phyloP scores from a whole-genome alignment of 2,113 vertebrate species.

The Chamaetylas fuelleborni region DNA sequence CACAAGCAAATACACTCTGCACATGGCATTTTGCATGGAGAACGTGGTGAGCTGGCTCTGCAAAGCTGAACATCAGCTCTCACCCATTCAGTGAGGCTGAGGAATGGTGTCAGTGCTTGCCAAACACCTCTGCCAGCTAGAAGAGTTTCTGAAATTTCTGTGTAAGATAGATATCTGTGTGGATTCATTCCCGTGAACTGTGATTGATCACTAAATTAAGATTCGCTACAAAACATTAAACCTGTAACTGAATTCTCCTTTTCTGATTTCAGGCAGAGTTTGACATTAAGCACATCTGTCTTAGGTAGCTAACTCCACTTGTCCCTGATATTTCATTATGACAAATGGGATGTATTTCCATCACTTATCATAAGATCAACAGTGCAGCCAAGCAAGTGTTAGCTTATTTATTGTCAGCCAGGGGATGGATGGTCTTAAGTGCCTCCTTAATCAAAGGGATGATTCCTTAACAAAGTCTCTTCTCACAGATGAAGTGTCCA shows the following conservation, averaged over 20 bases:
- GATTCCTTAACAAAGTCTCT: background rate
- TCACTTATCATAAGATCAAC: conserved; percentile 49
- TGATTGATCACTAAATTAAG: background rate
- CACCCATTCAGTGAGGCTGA: rapidly evolving
- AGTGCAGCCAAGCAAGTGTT: conserved; percentile 9
- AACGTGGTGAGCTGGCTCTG: background rate
- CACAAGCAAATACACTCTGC: background rate
- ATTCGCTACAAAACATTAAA: background rate
- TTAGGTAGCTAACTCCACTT: conserved; percentile 31
- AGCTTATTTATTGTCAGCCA: conserved; percentile 52
- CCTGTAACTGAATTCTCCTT: background rate
- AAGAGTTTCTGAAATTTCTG: background rate
- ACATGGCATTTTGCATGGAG: rapidly evolving
- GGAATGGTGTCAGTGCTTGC: background rate
- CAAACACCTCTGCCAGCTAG: background rate
- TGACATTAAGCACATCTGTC: background rate
- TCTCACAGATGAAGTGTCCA: rapidly evolving
- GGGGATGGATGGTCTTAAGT: conserved; percentile 20
- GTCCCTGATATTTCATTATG: conserved; percentile 5
- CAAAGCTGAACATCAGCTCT: background rate
- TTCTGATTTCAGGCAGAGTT: background rate
- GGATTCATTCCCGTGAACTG: background rate
- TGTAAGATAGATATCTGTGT: background rate
- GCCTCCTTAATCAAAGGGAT: background rate
- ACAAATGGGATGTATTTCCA: conserved; percentile 40